Base-by-base conservation (phyloP, 2,888 invertebrate species). In the Drosophila sordidapex region DNA sequence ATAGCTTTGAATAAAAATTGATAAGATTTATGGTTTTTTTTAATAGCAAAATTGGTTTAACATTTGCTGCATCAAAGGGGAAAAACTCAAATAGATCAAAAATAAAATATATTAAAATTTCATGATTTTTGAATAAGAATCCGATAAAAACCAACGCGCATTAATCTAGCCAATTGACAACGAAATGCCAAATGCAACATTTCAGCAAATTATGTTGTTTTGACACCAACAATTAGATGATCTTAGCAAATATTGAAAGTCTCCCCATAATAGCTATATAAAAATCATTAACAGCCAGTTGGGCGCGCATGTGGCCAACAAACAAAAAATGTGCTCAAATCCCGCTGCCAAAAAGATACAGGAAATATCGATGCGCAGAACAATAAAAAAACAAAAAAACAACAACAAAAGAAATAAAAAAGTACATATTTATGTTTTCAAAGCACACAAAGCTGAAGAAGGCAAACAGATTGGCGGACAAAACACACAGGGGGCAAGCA, bases 401-500 rank as follows among this genome's bases (percentile, higher is more conserved):
- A 33, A 33, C 33, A 33, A 5, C 7, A 7, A 46, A 13, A 1
- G 13, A 78, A 64, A 68, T 57, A 25, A 31, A 57, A 57, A 68
- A 72, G 76, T 83, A 79, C 74, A 88, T 88, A 84, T 88, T 86
- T 81, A 73, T 74, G 76, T 71, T 74, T 70, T 21, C 52, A 59
- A 27, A 60, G 54, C 56, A 67, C 72, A 74, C 60, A 59, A 64
- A 58, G 49, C 48, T 33, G 11, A 57, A 66, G 48, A 60, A 49
- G 27, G 27, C 53, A 61, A 83, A 36, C 59, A 79, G 76, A 69
- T 62, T 54, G 40, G 52, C 33, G 40, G 67, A 52, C 13, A 35
- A 65, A 35, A 5, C 6, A 48, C 38, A 5, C 43, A 31, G 27
- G 18, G 35, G 25, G 21, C 48, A 25, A 63, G 35, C 29, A 63